A percentile compares a stretch with the other conserved stretches of the same genome.
Conservation (phyloP, 1,140 invertebrate species). For the Trichonephila clavipes region DNA sequence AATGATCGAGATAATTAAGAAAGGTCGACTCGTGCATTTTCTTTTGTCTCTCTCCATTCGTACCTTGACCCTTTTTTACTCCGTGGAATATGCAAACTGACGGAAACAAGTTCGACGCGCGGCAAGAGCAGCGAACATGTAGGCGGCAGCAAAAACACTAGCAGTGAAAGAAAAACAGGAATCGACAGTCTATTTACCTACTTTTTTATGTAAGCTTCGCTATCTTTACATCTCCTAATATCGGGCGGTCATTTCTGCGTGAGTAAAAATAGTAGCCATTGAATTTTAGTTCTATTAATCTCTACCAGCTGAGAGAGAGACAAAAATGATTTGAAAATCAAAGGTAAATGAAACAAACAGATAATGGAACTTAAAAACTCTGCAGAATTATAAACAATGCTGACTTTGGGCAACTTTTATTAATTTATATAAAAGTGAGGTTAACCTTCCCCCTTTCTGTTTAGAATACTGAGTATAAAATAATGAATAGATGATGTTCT, state of each 20-base stretch:
- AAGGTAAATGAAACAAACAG: too few species aligned
- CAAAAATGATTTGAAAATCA: too few species aligned
- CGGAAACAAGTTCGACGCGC: not conserved
- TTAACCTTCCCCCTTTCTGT: too few species aligned
- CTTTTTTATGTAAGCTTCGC: not conserved
- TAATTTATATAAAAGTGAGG: too few species aligned
- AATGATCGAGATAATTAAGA: not conserved
- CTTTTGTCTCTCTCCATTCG: not conserved
- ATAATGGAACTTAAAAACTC: too few species aligned
- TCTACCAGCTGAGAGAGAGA: too few species aligned
- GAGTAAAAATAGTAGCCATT: not conserved
- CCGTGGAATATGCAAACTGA: not conserved
- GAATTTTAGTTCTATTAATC: too few species aligned
- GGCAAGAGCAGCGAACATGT: not conserved
- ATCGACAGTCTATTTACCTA: constrained; percentile 11
- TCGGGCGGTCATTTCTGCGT: not conserved
- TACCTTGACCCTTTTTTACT: constrained; percentile 29
- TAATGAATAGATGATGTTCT: too few species aligned
- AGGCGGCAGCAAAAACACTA: not conserved
- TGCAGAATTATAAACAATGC: too few species aligned
- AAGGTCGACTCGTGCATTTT: not conserved
- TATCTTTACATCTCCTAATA: not conserved
- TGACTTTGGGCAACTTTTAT: too few species aligned
- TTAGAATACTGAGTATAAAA: too few species aligned
- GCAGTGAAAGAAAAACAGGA: not conserved